Percentiles rank a stretch among this genome's conserved stretches.
Conservation (phyloP, 2,113 vertebrate genomes). For the Corydoras sp. region DNA sequence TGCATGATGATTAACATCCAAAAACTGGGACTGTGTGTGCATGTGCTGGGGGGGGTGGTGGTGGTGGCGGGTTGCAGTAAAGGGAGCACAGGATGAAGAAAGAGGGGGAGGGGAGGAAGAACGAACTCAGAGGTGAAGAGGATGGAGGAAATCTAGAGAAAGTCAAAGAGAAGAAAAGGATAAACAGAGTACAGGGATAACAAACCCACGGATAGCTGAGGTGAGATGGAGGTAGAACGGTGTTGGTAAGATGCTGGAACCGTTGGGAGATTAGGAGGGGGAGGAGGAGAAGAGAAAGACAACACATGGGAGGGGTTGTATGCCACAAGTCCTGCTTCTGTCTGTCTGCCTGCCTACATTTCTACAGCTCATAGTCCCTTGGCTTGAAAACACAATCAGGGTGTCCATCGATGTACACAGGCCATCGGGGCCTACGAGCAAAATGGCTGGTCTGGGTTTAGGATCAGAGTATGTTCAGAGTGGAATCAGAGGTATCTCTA, state of each 20-base stretch:
- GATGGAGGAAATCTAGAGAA: slow-evolving; percentile 39
- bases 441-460: not conserved
- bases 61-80: slow-evolving; percentile 19
- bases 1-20: slow-evolving; percentile 26
- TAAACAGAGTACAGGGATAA: slow-evolving; percentile 17
- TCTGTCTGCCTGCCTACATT: slow-evolving; percentile 33
- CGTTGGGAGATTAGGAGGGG: slow-evolving; percentile 20
- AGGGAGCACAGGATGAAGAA: slow-evolving; percentile 38
- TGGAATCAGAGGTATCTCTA: too few species aligned
- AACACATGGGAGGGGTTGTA: slow-evolving; percentile 38
- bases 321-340: slow-evolving; percentile 45
- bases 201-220: slow-evolving; percentile 13
- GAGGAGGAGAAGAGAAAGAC: slow-evolving; percentile 5
- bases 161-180: slow-evolving; percentile 3
- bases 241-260: slow-evolving; percentile 13
- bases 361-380: slow-evolving; percentile 23
- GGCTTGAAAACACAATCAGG: slow-evolving; percentile 4
- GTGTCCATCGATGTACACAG: slow-evolving; percentile 4
- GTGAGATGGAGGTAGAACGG: slow-evolving; percentile 12
- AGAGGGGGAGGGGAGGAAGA: slow-evolving; percentile 45
- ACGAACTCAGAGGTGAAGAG: slow-evolving; percentile 48
- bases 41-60: slow-evolving; percentile 5
- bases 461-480: not conserved
- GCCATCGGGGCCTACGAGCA: slow-evolving; percentile 31
- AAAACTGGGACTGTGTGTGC: slow-evolving; percentile 21